phyloP scores from a whole-genome alignment of 2,797 vertebrate genomes.

The Typhlichthys eigenmanni region DNA sequence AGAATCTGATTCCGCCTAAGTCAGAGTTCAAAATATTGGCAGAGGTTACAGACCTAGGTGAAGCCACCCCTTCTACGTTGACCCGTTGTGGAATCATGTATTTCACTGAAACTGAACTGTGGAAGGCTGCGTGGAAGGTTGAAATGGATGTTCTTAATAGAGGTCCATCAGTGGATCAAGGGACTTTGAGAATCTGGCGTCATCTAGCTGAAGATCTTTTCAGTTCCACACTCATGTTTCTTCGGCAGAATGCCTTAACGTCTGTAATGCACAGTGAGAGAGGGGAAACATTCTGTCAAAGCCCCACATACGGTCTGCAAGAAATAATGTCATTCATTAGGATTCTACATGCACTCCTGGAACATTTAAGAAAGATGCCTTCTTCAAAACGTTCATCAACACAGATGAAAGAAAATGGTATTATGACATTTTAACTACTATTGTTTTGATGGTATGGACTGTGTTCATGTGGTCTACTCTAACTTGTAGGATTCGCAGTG shows the following conservation, averaged over 20 bases:
- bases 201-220: constrained; percentile 80
- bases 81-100: constrained; percentile 76
- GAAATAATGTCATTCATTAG: constrained; percentile 80
- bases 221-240: constrained; percentile 66
- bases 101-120: constrained; percentile 75
- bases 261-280: constrained; percentile 54
- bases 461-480: too few species aligned
- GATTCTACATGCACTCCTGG: constrained; percentile 78
- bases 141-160: constrained; percentile 68
- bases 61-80: constrained; percentile 76
- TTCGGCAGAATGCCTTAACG: constrained; percentile 57
- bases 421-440: background rate
- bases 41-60: constrained; percentile 75
- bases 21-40: constrained; percentile 74
- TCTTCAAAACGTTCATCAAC: background rate
- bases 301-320: constrained; percentile 66
- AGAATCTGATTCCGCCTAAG: constrained; percentile 61
- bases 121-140: constrained; percentile 76
- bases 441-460: too few species aligned
- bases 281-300: constrained; percentile 21
- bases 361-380: constrained; percentile 53
- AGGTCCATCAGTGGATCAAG: constrained; percentile 64
- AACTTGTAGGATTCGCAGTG: too few species aligned
- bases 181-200: constrained; percentile 71
- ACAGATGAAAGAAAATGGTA: constrained; percentile 42